These are phyloP conservation scores for Sycobia sp. DNA, from an alignment of 1,140 invertebrate species.

Conservation along the genomic window DNA sequence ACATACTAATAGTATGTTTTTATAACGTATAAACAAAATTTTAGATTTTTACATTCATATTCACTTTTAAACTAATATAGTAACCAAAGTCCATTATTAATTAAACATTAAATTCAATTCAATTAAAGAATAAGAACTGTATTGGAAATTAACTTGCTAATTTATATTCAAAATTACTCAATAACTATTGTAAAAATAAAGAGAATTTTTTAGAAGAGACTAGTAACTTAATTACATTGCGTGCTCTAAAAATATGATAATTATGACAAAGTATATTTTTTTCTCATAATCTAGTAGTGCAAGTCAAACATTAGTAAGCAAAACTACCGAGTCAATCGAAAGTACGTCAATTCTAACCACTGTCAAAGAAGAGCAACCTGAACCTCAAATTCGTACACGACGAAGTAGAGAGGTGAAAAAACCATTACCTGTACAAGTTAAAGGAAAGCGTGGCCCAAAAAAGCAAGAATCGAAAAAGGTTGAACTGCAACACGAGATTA, in stretches of 20 bases:
- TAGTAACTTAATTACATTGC: too few species aligned
- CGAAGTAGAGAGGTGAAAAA: constrained; percentile 51
- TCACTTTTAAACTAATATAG: not conserved
- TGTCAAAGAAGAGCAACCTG: constrained; percentile 18
- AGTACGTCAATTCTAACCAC: constrained; percentile 6
- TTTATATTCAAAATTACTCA: too few species aligned
- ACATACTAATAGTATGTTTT: too few species aligned
- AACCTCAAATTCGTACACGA: constrained; percentile 44
- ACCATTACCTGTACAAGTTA: constrained; percentile 40
- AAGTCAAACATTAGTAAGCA: constrained; percentile 1
- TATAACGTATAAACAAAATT: too few species aligned
- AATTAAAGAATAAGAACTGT: too few species aligned
- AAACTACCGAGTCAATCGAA: constrained; percentile 9
- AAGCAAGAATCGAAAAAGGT: constrained; percentile 49
- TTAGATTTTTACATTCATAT: not conserved
- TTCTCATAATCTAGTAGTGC: not conserved
- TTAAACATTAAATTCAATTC: too few species aligned
- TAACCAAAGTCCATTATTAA: constrained; percentile 14
- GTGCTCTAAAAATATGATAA: too few species aligned
- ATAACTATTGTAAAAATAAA: too few species aligned
- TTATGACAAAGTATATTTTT: too few species aligned
- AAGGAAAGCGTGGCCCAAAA: constrained; percentile 44
- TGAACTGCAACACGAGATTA: constrained; percentile 52
- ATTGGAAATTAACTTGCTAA: too few species aligned
- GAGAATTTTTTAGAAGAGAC: too few species aligned